Evolutionary conservation across 1,140 invertebrate genomes (phyloP).

Genomic region (roundworm (Caenorhabditis elegans)): DNA sequence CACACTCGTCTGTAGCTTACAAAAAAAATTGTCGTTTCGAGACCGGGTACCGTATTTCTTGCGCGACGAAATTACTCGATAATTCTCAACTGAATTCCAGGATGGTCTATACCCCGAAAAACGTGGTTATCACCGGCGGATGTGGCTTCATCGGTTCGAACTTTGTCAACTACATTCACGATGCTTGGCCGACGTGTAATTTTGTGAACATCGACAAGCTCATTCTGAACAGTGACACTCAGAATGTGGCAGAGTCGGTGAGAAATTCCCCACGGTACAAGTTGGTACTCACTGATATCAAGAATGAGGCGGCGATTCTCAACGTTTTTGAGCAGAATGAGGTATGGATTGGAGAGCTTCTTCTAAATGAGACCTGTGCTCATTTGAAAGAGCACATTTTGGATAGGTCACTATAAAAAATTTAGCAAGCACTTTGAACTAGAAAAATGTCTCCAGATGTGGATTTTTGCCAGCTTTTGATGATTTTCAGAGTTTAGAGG

Average conservation of each 20-base stretch:
- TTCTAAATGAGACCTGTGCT: too few species aligned
- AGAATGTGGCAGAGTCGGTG: conserved; percentile 57
- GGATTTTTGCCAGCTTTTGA: too few species aligned
- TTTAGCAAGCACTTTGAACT: too few species aligned
- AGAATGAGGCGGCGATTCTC: conserved; percentile 52
- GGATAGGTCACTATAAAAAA: too few species aligned
- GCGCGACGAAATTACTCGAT: too few species aligned
- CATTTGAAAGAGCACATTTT: too few species aligned
- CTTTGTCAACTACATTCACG: conserved; percentile 60
- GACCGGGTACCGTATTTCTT: too few species aligned
- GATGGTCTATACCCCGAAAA: conserved; percentile 51
- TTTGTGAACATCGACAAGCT: conserved; percentile 66
- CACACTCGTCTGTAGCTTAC: too few species aligned
- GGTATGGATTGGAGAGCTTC: conserved; percentile 17
- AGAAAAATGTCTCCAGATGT: too few species aligned
- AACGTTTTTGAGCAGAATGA: conserved; percentile 52
- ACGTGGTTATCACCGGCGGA: conserved; percentile 63
- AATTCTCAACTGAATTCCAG: background rate
- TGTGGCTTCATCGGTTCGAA: conserved; percentile 66
- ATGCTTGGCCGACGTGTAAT: conserved; percentile 52
- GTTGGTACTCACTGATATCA: conserved; percentile 57
- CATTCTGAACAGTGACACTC: conserved; percentile 63
- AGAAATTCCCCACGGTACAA: conserved; percentile 58
- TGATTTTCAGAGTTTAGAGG: too few species aligned
- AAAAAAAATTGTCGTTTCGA: too few species aligned